These are phyloP conservation scores for Cryptus armator DNA, from an alignment of 2,888 invertebrate genomes.

Conservation along the genomic window DNA sequence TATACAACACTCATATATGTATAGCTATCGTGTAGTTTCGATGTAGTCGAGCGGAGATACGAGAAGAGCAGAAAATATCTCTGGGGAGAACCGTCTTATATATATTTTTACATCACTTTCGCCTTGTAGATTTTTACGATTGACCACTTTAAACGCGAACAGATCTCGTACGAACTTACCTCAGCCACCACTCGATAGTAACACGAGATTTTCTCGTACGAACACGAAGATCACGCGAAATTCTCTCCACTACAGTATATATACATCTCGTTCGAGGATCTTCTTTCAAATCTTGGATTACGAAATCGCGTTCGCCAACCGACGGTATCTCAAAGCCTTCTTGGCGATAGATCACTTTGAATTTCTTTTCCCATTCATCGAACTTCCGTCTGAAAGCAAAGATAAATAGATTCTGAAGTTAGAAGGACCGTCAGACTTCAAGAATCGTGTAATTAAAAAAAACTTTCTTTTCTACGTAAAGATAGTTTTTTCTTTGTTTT, in stretches of 20 bases:
- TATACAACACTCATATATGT: neutral
- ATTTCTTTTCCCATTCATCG: neutral
- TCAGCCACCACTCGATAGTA: neutral
- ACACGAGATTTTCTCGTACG: neutral
- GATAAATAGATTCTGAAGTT: neutral
- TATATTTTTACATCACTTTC: slow-evolving; percentile 1
- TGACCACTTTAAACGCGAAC: slow-evolving; percentile 3
- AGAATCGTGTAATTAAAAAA: neutral
- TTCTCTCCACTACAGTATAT: neutral
- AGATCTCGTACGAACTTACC: neutral
- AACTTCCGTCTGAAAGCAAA: slow-evolving; percentile 2
- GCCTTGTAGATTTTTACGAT: slow-evolving; percentile 20
- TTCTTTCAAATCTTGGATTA: neutral
- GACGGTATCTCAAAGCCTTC: neutral
- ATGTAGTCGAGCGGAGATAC: neutral
- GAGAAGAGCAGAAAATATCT: neutral
- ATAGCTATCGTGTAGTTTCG: neutral
- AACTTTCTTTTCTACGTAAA: too few species aligned
- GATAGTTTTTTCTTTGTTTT: neutral
- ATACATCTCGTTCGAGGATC: neutral
- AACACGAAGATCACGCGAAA: neutral
- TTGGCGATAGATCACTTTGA: neutral
- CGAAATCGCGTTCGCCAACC: neutral
- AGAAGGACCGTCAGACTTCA: neutral
- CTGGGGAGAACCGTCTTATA: neutral